These are phyloP conservation scores for Diadophis punctatus DNA, from an alignment of 2,113 vertebrate species.

Conservation along the genomic window DNA sequence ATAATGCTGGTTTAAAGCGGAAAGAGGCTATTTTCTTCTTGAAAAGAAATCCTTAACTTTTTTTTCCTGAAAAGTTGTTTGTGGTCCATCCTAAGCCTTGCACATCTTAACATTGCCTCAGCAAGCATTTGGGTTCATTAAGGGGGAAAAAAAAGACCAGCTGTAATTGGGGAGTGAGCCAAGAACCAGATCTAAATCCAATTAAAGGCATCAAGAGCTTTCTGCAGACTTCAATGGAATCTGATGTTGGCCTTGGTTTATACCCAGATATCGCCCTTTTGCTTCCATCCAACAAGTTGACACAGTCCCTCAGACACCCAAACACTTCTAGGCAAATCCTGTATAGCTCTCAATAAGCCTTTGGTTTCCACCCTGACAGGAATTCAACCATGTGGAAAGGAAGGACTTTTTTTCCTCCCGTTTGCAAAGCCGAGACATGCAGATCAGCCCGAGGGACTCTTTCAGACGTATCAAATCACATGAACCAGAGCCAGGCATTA, in stretches of 20 bases:
- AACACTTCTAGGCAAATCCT: conserved; percentile 20
- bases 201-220: background rate
- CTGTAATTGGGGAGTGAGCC: background rate
- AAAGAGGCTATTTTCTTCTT: background rate
- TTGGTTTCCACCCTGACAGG: background rate
- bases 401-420: background rate
- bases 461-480: conserved; percentile 45
- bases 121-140: background rate
- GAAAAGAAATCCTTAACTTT: background rate
- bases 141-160: background rate
- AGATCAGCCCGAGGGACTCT: conserved; percentile 34
- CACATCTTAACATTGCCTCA: background rate
- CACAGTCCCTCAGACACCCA: background rate
- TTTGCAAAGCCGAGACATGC: conserved; percentile 19
- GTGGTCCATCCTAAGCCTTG: background rate
- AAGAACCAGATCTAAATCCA: background rate
- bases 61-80: background rate
- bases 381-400: conserved; percentile 19
- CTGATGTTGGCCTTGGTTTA: background rate
- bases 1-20: background rate
- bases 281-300: conserved; percentile 19
- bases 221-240: background rate
- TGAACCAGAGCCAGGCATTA: conserved; percentile 37
- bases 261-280: conserved; percentile 1
- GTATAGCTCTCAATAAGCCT: background rate